Base-by-base conservation (phyloP, 2,888 invertebrate species). In the Ligdia adustata region DNA sequence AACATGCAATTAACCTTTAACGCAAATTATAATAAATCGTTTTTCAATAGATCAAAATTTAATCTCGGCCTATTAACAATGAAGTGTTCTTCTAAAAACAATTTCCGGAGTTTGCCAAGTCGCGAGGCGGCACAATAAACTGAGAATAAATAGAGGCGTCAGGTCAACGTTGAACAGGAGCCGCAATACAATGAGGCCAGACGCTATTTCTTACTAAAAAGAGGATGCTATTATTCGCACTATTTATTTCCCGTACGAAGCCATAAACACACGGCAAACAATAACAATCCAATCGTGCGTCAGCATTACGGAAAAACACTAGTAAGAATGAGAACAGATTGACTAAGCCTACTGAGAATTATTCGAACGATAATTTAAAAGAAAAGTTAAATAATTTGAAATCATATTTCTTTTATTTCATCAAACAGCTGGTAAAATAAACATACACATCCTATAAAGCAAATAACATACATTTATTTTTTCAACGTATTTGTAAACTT, bases 401-500 rank as follows among this genome's bases (percentile, higher is more conserved):
- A n/a, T n/a, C n/a, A n/a, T n/a, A n/a, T n/a, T n/a, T n/a, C n/a
- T n/a, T n/a, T n/a, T n/a, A n/a, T n/a, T n/a, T n/a, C n/a, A n/a
- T n/a, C n/a, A n/a, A n/a, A n/a, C n/a, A n/a, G n/a, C n/a, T n/a
- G n/a, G n/a, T n/a, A n/a, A n/a, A n/a, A n/a, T n/a, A n/a, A n/a
- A n/a, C n/a, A n/a, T n/a, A n/a, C n/a, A n/a, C n/a, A 32, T 9
- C 20, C 18, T 35, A 4, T 7, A 2, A 1, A 32, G 29, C 15
- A 58, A 48, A 34, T 26, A 48, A 42, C 18, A 45, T 16, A 42
- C 52, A 59, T 57, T 57, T 57, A 49, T 48, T 53, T 56, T 61
- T 64, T 64, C 62, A 51, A 64, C 57, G 52, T 60, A 65, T 63
- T 63, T 56, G 29, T 45, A 52, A 62, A 62, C 40, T 61, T 63